Evolutionary conservation across 2,113 vertebrate genomes (phyloP), one percentile per base, ranked within the genome.

Genomic region (Falco punctatus): DNA sequence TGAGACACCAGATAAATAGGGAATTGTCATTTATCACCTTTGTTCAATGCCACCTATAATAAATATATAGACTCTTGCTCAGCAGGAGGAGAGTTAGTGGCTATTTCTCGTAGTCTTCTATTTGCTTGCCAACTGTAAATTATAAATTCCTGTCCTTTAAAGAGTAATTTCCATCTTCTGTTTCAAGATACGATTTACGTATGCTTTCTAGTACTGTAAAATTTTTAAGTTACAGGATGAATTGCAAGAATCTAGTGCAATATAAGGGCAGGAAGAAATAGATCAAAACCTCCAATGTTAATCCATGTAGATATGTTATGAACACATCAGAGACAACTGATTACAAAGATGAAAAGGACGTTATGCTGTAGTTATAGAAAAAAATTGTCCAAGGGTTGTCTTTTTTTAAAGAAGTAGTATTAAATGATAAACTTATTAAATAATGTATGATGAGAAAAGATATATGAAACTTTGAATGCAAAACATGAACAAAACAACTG

Each of bases 121-220:
- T 58, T 93, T 71, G 14, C 35, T 54, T 94, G 38, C 42, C 86
- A 88, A 38, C 42, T 35, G 30, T 92, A 66, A 94, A 89, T 94
- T 88, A 88, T 93, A 90, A 77, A 88, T 86, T 86, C 48, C 15
- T 91, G 80, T 84, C 83, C 91, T 91, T 92, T 94, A 83, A 88
- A 91, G 66, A 66, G 58, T 69, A 70, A 81, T 80, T 86, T 74
- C 30, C 6, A 4, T 69, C 22, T 81, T 93, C 69, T 46, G 28
- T 93, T 90, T 92, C 81, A 81, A 59, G 35, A 42, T 73, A 24
- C 2, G 14, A 28, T 33, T 94, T 88, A n/a, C 33, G 32, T 78
- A 38, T 49, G 52, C 42, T 86, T 70, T 77, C 67, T 61, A 83
- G 64, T 40, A 55, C 33, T 67, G 14, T 57, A 75, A 75, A 57